These are phyloP conservation scores for Pachyramphus minor DNA, from an alignment of 2,113 vertebrate species.

Conservation along the genomic window DNA sequence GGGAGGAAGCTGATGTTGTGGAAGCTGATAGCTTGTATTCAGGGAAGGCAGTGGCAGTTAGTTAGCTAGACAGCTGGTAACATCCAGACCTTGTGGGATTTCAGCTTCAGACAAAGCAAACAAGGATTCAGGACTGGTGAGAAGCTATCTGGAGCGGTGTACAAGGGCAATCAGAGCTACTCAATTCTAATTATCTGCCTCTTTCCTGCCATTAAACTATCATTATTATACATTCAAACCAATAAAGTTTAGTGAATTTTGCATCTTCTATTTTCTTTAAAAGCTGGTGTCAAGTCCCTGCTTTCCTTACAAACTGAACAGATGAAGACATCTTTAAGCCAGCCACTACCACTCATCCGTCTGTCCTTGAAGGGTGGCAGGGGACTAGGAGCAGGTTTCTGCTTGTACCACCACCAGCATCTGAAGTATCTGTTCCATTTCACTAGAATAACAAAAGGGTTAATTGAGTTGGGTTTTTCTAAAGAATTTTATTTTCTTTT, in stretches of 20 bases:
- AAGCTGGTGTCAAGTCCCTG: slow-evolving; percentile 57
- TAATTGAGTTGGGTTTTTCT: background rate
- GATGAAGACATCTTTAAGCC: slow-evolving; percentile 70
- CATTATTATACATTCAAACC: slow-evolving; percentile 64
- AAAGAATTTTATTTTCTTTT: background rate
- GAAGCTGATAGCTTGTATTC: slow-evolving; percentile 74
- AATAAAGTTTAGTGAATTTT: slow-evolving; percentile 62
- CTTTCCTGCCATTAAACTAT: slow-evolving; percentile 70
- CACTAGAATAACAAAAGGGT: slow-evolving; percentile 13
- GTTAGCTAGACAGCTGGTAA: slow-evolving; percentile 81
- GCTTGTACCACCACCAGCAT: background rate
- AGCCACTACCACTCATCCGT: slow-evolving; percentile 25
- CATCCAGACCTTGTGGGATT: slow-evolving; percentile 75
- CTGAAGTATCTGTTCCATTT: slow-evolving; percentile 37
- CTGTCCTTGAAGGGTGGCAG: slow-evolving; percentile 56
- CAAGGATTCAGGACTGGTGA: slow-evolving; percentile 66
- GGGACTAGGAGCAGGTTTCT: slow-evolving; percentile 58
- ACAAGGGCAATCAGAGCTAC: slow-evolving; percentile 67
- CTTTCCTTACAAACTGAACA: slow-evolving; percentile 38
- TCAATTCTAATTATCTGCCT: slow-evolving; percentile 73
- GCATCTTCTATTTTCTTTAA: slow-evolving; percentile 59
- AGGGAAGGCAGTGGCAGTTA: slow-evolving; percentile 72
- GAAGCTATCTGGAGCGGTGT: slow-evolving; percentile 63
- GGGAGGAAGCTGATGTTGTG: slow-evolving; percentile 70
- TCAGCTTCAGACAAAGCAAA: slow-evolving; percentile 78